Evolutionary conservation across 2,797 vertebrate genomes (phyloP), one percentile per base, ranked within the genome.

Genomic region (Sandelia bainsii): DNA sequence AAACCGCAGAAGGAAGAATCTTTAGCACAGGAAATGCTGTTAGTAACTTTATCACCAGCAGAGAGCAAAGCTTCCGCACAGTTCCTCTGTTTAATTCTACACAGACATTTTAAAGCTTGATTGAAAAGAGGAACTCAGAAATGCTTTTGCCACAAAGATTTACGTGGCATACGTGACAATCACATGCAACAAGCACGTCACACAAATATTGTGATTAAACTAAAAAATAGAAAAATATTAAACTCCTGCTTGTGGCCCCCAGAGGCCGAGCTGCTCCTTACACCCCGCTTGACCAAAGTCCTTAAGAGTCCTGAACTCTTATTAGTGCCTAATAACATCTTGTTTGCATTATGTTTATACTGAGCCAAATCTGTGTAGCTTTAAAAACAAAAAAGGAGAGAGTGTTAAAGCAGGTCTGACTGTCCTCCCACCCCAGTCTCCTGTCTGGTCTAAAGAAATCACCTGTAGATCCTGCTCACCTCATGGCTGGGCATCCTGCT

Each of bases 401-500:
- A 16, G 20, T n/a, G 45, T 49, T 25, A 45, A 6, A 63, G 69
- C 20, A 50, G 50, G 52, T 46, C 23, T 17, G 56, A 63, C n/a
- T 22, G 25, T 73, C 52, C 17, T 58, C 53, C 63, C 13, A 11
- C 34, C 67, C 20, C 0, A 0, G 5, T 46, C 69, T 58, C 63
- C 46, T 10, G 20, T 37, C 57, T 27, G 59, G 20, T 58, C 56
- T 63, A 61, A 58, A 65, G 22, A 74, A 77, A 73, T 67, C 34
- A 34, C 22, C 49, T n/a, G 63, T 65, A 51, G 66, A 61, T 75
- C 72, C 75, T 72, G 78, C 97, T 99, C 98, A 99, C 98, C 98
- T 99, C 98, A 20, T 96, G 96, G 93, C 98, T 99, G 93, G 96
- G 98, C 98, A 99, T 99, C 96, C 98, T 98, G 97, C 95, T 98